Evolutionary conservation across 2,113 vertebrate genomes (phyloP), one percentile per base, ranked within the genome.

Genomic region (Numida meleagris): DNA sequence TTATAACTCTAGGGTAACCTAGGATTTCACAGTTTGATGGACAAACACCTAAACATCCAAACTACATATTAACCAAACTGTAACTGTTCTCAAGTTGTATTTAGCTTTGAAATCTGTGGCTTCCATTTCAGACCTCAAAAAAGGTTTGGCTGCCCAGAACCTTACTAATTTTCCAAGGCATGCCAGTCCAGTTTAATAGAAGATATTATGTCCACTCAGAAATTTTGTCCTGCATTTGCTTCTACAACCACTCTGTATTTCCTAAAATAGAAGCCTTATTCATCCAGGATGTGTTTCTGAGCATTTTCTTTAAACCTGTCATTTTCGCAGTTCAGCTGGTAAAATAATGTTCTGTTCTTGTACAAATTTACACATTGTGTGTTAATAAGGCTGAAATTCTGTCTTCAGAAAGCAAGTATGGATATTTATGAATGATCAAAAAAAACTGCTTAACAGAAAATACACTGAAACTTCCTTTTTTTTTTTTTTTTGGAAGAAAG

Each of bases 351-450:
- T 93, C 83, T 81, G 61, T 43, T 76, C 59, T 36, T 65, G 34
- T 70, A 88, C 4, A 86, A 75, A 89, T 84, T n/a, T 90, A 89
- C 78, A 55, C 31, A 63, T 85, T 84, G 77, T 51, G 55, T 63
- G 72, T 82, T 93, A 96, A 90, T 84, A 92, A 92, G 68, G 27
- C 29, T 74, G 57, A 83, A 88, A 84, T 90, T 72, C 53, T 76
- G 23, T 45, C 72, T 86, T 89, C 66, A 87, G n/a, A 90, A 86
- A 86, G 53, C n/a, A 92, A 63, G 53, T 75, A 87, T 2, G 8
- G 88, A 58, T 93, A 88, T 84, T 86, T 90, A 92, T 38, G 62
- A 90, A 82, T 76, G 89, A 88, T 8, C 50, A 55, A 83, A 90
- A 68, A 84, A 92, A 93, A 65, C 0, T 45, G 42, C 73, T 72